Base-by-base conservation (phyloP, 2,888 invertebrate genomes). In the Sclerodermus sp. region DNA sequence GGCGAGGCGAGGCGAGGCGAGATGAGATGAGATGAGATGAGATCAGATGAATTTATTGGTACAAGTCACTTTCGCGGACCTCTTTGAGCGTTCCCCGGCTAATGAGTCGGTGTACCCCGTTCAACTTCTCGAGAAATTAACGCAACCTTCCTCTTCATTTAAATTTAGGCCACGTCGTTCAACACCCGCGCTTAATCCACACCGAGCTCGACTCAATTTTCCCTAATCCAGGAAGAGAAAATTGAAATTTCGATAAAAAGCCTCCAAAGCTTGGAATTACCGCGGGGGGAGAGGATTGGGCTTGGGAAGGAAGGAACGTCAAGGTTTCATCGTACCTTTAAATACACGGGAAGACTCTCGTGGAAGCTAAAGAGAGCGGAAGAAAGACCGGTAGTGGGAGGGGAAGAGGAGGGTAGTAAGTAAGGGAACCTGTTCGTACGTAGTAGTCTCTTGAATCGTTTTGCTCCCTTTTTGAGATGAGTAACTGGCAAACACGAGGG, bases 351-450 rank as follows among this genome's bases (percentile, higher is more conserved):
- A 39, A 9, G 30, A 12, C n/a, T 30, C 13, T 15, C 10, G 16
- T 5, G 23, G 23, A 23, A 23, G 4, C 8, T 23, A 8, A 44
- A 42, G 45, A 40, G 42, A 47, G 39, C n/a, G 40, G 44, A 48
- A 31, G 46, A 40, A 45, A 40, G 42, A 47, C 34, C n/a, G 40
- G 44, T 45, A 31, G 46, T 37, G 44, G 54, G 50, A 42, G 45
- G 44, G 34, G 49, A 34, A 45, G 32, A 47, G 43, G 45, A 34
- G 41, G 48, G 50, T n/a, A n/a, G n/a, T n/a, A n/a, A n/a, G n/a
- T n/a, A 49, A 45, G 39, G 52, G 52, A 62, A 57, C 59, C 60
- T 62, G 53, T 56, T 59, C 51, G 57, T 48, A 55, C 53, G 55
- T 49, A 56, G 55, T 51, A 51, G 49, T 55, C 55, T 36, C 3